These are phyloP conservation scores for Spea hammondii DNA, from an alignment of 2,797 vertebrate genomes.

Conservation along the genomic window DNA sequence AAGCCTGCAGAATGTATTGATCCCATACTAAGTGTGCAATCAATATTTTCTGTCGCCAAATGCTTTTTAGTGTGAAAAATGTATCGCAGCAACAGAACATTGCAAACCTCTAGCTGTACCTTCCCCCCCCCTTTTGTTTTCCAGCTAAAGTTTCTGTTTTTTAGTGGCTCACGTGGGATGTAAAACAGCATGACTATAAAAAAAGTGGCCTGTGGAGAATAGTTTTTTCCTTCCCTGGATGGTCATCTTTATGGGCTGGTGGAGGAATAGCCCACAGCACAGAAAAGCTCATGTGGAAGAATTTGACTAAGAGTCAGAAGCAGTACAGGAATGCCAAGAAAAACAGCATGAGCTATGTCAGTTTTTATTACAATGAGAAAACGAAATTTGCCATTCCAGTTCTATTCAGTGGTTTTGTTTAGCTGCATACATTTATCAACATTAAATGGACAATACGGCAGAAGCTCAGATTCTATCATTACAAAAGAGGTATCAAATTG, in stretches of 20 bases:
- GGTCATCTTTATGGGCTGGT: conserved; percentile 46
- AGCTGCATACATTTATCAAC: conserved; percentile 28
- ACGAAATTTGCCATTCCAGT: conserved; percentile 33
- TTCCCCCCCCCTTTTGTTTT: conserved; percentile 27
- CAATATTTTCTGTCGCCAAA: conserved; percentile 50
- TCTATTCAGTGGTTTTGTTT: conserved; percentile 27
- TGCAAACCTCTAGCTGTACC: conserved; percentile 43
- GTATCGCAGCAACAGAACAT: conserved; percentile 43
- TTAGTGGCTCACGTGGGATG: conserved; percentile 35
- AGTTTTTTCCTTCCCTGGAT: conserved; percentile 38
- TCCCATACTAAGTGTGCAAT: conserved; percentile 51
- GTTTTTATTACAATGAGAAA: conserved; percentile 49
- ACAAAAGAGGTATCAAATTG: too few species aligned
- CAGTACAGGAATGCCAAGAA: conserved; percentile 40
- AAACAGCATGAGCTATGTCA: conserved; percentile 47
- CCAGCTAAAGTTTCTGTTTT: conserved; percentile 41
- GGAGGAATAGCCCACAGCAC: conserved; percentile 31
- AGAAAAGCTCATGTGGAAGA: conserved; percentile 25
- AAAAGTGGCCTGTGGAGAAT: conserved; percentile 39
- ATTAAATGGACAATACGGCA: conserved; percentile 31
- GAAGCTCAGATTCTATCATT: conserved; percentile 1
- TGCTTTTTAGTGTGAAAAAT: conserved; percentile 53
- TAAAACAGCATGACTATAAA: conserved; percentile 46
- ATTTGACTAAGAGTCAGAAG: conserved; percentile 42
- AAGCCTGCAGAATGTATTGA: conserved; percentile 50